phyloP scores from a whole-genome alignment of 1,140 invertebrate species.

The Drosophila ercepeae region DNA sequence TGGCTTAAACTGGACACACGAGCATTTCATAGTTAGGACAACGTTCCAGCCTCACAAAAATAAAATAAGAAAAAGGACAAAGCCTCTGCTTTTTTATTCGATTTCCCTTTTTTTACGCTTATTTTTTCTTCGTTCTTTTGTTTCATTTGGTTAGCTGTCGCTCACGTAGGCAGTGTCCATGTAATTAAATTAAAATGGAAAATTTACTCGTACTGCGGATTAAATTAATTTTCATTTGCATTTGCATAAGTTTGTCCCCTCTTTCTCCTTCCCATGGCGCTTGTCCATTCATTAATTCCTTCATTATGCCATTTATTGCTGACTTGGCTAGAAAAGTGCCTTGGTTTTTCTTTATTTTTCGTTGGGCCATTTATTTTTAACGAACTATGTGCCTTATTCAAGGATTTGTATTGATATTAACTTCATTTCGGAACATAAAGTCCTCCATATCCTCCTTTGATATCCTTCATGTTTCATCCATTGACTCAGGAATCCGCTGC shows the following conservation, averaged over 20 bases:
- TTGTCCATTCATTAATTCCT: constrained; percentile 69
- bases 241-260: constrained; percentile 72
- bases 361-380: constrained; percentile 16
- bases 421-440: too few relatives aligned
- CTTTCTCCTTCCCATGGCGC: constrained; percentile 13
- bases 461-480: too few relatives aligned
- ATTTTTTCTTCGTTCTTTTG: constrained; percentile 16
- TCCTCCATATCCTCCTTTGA: too few relatives aligned
- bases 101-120: constrained; percentile 24
- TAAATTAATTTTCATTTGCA: constrained; percentile 84
- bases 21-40: constrained; percentile 53
- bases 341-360: constrained; percentile 53
- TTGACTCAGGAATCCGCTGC: too few relatives aligned
- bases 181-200: constrained; percentile 84
- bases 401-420: too few relatives aligned
- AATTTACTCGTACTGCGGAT: constrained; percentile 81
- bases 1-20: constrained; percentile 62
- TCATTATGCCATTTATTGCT: constrained; percentile 77
- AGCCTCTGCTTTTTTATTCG: constrained; percentile 63
- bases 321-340: constrained; percentile 62
- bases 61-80: constrained; percentile 23
- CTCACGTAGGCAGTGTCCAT: constrained; percentile 82
- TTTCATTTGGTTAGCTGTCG: constrained; percentile 72
- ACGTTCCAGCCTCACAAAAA: constrained; percentile 9
- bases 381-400: too few relatives aligned